These are phyloP conservation scores for Cnemophilus loriae DNA, from an alignment of 2,113 vertebrate species.

Conservation along the genomic window DNA sequence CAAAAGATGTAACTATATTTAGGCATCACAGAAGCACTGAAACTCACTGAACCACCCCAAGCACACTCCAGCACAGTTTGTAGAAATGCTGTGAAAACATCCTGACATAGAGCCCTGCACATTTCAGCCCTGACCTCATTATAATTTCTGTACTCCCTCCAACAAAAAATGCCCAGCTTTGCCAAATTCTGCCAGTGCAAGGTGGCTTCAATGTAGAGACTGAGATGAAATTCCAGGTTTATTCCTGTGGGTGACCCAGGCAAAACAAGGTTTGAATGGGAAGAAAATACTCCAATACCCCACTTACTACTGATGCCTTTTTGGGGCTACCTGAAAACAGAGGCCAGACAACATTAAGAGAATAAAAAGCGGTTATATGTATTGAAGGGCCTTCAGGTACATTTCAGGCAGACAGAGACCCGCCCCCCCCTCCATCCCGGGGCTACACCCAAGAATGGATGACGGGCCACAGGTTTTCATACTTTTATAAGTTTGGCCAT, in stretches of 20 bases:
- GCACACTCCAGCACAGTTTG: background rate
- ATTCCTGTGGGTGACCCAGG: background rate
- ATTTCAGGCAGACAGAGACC: background rate
- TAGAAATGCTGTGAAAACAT: background rate
- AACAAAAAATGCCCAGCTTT: background rate
- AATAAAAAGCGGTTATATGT: background rate
- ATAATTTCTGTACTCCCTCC: background rate
- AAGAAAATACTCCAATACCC: background rate
- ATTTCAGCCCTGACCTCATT: background rate
- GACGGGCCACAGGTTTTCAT: rapidly evolving
- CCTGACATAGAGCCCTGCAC: background rate
- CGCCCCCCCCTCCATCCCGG: background rate
- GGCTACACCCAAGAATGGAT: background rate
- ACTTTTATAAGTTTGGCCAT: background rate
- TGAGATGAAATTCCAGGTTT: background rate
- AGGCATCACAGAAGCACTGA: background rate
- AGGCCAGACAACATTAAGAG: background rate
- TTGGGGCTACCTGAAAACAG: background rate
- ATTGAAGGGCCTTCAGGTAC: background rate
- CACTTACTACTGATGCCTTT: background rate
- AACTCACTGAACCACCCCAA: background rate
- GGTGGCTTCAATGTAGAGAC: background rate
- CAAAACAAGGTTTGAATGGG: background rate
- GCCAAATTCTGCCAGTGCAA: background rate
- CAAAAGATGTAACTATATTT: background rate